Percentiles rank a stretch among this genome's conserved stretches.
Conservation (phyloP, 2,113 vertebrate genomes). For the Ochotona curzoniae region DNA sequence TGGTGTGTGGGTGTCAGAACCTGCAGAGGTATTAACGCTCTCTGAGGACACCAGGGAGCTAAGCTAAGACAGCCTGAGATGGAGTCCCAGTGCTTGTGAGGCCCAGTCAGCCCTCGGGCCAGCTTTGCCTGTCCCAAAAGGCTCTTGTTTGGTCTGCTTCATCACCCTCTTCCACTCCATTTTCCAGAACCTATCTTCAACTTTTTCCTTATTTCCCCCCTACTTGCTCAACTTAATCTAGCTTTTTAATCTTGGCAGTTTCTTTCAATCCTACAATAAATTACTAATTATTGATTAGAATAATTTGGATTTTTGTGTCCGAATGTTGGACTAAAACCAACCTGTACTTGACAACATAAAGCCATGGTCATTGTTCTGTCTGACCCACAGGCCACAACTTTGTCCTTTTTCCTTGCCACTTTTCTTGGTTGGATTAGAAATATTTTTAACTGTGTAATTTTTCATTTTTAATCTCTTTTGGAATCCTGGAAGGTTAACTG, state of each 20-base stretch:
- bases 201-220: background rate
- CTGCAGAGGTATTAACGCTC: background rate
- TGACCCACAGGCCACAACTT: background rate
- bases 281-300: slow-evolving; percentile 38
- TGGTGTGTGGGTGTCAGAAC: background rate
- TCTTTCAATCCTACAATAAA: slow-evolving; percentile 18
- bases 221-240: background rate
- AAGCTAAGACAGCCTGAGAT: background rate
- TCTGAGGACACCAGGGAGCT: background rate
- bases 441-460: background rate
- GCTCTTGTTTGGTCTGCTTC: background rate
- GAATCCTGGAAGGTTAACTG: background rate
- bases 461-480: slow-evolving; percentile 13
- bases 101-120: background rate
- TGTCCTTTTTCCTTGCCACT: background rate
- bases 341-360: background rate
- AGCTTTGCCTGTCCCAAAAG: background rate
- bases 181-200: background rate
- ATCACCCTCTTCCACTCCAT: background rate
- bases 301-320: background rate
- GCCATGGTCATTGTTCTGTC: background rate
- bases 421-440: slow-evolving; percentile 10
- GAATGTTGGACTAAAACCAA: background rate
- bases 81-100: background rate
- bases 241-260: background rate